Conservation (phyloP, 2,797 vertebrate genomes). For the Erethizon dorsatum region DNA sequence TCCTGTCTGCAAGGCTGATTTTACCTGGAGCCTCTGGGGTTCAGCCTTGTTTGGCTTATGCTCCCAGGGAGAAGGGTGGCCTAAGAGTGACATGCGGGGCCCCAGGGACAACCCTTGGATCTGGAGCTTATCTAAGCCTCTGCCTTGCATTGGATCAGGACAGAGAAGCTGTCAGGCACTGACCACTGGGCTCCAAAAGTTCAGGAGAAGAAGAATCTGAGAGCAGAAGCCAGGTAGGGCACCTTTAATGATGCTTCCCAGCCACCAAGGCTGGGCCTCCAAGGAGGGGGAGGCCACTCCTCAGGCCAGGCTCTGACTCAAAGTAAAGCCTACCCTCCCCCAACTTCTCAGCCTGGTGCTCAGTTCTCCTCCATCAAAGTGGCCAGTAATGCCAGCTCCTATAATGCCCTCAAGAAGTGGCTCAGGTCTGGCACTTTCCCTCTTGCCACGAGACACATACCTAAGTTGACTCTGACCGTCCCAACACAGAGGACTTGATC, state of each 20-base stretch:
- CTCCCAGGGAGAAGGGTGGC: neutral
- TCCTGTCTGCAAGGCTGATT: neutral
- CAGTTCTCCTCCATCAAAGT: neutral
- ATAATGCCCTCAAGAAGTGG: neutral
- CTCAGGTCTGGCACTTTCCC: neutral
- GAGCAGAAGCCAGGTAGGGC: neutral
- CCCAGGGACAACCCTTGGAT: neutral
- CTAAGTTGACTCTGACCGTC: neutral
- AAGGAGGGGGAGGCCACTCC: neutral
- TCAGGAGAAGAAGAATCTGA: constrained; percentile 34
- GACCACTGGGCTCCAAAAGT: neutral
- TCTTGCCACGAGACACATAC: constrained; percentile 23
- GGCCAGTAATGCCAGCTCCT: neutral
- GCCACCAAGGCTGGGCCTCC: neutral
- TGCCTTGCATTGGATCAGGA: neutral
- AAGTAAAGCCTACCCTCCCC: neutral
- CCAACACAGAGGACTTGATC: constrained; percentile 39
- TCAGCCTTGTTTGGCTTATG: neutral
- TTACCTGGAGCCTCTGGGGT: neutral
- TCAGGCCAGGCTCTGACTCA: neutral
- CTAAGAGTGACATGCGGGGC: neutral
- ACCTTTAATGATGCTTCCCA: neutral
- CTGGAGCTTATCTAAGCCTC: neutral
- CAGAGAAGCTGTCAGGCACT: neutral
- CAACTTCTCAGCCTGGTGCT: neutral